Percentiles rank a stretch among this genome's conserved stretches.
These are phyloP conservation scores for Mechanitis messenoides DNA, from an alignment of 2,888 invertebrate species.

Conservation along the genomic window DNA sequence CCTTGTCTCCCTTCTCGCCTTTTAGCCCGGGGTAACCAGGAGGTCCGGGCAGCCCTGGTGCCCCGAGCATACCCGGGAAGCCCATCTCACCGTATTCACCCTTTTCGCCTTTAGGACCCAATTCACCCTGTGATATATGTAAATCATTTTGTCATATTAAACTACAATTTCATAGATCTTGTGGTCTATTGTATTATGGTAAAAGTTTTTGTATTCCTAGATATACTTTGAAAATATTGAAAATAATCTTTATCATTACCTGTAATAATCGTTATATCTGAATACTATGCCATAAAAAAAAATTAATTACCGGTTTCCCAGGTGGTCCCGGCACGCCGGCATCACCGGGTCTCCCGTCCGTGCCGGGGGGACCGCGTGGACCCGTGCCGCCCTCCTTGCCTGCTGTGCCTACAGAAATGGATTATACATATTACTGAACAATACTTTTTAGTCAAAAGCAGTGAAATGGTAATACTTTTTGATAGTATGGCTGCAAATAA, in stretches of 20 bases:
- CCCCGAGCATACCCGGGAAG: slow-evolving; percentile 95
- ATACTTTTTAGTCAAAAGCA: too few species aligned
- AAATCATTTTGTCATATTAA: too few species aligned
- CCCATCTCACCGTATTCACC: slow-evolving; percentile 95
- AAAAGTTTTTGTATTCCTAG: too few species aligned
- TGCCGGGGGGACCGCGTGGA: slow-evolving; percentile 83
- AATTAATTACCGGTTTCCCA: slow-evolving; percentile 81
- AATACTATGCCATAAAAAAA: not conserved
- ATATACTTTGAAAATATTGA: too few species aligned
- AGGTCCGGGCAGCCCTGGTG: slow-evolving; percentile 89
- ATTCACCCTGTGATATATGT: slow-evolving; percentile 78
- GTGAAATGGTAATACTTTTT: too few species aligned
- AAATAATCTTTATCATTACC: too few species aligned
- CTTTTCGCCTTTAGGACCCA: slow-evolving; percentile 91
- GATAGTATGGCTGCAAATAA: too few species aligned
- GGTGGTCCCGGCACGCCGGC: slow-evolving; percentile 93
- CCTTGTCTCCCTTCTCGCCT: slow-evolving; percentile 94
- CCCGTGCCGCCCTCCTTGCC: slow-evolving; percentile 87
- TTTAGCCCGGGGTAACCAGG: slow-evolving; percentile 92
- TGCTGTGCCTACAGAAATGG: slow-evolving; percentile 75
- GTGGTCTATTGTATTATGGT: too few species aligned
- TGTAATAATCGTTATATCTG: too few species aligned
- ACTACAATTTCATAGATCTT: too few species aligned
- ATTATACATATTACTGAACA: not conserved
- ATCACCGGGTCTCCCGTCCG: slow-evolving; percentile 85